Base-by-base conservation (phyloP, 2,113 vertebrate species). In the Periophthalmus modestus region DNA sequence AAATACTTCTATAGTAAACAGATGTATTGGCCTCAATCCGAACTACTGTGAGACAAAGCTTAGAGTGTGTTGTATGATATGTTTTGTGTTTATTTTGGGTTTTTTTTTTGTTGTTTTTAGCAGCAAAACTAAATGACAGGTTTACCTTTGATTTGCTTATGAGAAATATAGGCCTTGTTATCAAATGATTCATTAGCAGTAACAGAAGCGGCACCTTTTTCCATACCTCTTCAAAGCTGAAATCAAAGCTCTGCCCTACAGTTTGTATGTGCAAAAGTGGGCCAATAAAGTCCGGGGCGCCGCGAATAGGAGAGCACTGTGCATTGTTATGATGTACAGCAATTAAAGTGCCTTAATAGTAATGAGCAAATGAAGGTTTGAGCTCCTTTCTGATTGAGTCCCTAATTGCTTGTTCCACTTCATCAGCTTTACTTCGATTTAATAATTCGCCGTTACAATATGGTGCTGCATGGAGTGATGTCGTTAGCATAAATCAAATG, bases 351-450 rank as follows among this genome's bases (percentile, higher is more conserved):
- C 19, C 73, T 71, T 57, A 66, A 76, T 59, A 65, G 73, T 73
- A 85, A 87, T 55, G 75, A 77, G 80, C 80, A 79, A 73, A 72
- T 72, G 47, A 68, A 82, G 82, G 72, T 71, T 77, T 69, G 57
- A 52, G 73, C 73, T 6, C 4, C 75, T 54, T 75, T 68, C 55
- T 79, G 71, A 85, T 85, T 77, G 81, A 73, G 28, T 80, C 85
- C 75, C 69, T 82, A 88, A 88, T 82, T 75, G 77, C 82, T 66
- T 72, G 78, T 83, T 85, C 80, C 84, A 73, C 80, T 83, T 83
- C 80, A 73, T 72, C 77, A 23, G 68, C 85, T 76, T 69, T 73
- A 78, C 80, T 66, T 83, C 68, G 63, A 81, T 82, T 82, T 69
- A 73, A 79, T 80, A 67, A 83, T 74, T 63, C 1, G 61, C 18